Evolutionary conservation across 2,113 vertebrate species (phyloP).

Genomic region (Probosciger aterrimus): DNA sequence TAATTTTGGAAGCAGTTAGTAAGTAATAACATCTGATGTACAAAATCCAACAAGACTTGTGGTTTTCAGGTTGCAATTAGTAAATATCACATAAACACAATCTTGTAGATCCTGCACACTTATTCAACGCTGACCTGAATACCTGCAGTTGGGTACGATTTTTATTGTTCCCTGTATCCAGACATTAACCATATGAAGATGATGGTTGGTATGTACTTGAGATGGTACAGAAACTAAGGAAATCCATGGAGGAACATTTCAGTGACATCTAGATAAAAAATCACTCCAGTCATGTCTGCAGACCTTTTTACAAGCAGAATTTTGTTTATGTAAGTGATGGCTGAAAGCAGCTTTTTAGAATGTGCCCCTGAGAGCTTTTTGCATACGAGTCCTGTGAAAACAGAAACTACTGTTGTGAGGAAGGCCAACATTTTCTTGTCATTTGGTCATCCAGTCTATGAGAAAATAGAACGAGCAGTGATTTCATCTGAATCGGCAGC

Average conservation of each 20-base stretch:
- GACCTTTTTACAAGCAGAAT: not conserved
- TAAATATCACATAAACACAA: not conserved
- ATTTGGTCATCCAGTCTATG: not conserved
- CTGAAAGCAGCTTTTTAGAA: not conserved
- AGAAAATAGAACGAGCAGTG: not conserved
- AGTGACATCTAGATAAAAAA: not conserved
- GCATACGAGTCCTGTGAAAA: not conserved
- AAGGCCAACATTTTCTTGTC: not conserved
- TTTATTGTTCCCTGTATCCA: not conserved
- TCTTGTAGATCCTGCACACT: not conserved
- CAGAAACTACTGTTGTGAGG: not conserved
- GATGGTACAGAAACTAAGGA: not conserved
- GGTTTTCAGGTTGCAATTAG: not conserved
- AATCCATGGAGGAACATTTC: not conserved
- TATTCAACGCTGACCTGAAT: not conserved
- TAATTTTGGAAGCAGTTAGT: not conserved
- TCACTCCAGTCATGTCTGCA: not conserved
- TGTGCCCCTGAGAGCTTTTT: not conserved
- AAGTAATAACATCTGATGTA: not conserved
- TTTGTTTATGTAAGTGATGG: not conserved
- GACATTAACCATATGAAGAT: not conserved
- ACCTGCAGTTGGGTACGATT: accelerated
- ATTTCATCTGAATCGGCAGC: not conserved
- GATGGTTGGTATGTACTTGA: not conserved
- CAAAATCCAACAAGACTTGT: not conserved